Evolutionary conservation across 1,140 invertebrate species (phyloP), one percentile per base, ranked within the genome.

Genomic region (Megalopta genalis): DNA sequence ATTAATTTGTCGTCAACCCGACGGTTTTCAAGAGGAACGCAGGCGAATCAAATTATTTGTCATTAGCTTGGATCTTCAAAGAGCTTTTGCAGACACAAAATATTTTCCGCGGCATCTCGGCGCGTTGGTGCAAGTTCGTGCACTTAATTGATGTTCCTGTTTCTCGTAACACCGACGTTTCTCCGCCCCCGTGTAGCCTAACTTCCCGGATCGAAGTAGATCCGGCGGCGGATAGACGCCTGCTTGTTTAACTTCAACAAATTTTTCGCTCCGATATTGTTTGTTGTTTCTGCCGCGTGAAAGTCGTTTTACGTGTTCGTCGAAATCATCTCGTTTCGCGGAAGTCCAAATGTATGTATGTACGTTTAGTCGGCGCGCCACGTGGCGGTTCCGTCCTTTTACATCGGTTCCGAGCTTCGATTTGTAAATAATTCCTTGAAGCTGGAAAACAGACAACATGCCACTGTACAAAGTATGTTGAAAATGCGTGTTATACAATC

Each of bases 261-360:
- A 81, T 71, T 81, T 64, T 81, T 78, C 67, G 46, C n/a, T 27
- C 64, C 18, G 64, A 71, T 77, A 49, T 64, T 64, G 79, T 85
- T 85, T 85, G 77, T 85, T 85, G 83, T 62, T 85, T 78, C 70
- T 85, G 46, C 79, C 39, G 54, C 83, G 69, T 65, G 79, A 85
- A 82, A 84, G 82, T 84, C 68, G 72, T 77, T 85, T 85, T 81
- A 84, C 80, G 68, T 59, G 76, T 85, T 86, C 83, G 39, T 77
- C 64, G 85, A 80, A 86, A 80, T 77, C 72, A 18, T 25, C 42
- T 59, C 67, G 67, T 82, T 86, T 86, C 84, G 72, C 60, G 54
- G 83, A 86, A 86, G 72, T 82, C 81, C 83, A 86, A 85, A 86
- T 85, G 69, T 82, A 79, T 85, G 69, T 82, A 79, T 60, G 71